phyloP scores from a whole-genome alignment of 2,888 invertebrate species.

The Cheilosia soror region DNA sequence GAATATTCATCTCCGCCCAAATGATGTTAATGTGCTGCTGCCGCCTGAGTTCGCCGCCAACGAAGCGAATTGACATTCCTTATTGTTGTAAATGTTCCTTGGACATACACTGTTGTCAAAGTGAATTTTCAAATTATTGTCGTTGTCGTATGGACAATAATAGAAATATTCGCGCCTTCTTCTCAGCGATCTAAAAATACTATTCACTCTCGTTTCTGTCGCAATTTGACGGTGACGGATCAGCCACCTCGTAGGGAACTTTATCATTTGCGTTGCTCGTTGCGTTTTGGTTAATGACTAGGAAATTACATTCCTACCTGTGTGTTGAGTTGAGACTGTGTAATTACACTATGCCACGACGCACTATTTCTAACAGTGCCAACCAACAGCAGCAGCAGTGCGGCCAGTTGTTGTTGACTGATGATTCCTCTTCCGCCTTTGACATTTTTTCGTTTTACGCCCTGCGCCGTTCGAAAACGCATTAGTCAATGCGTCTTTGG shows the following conservation, averaged over 20 bases:
- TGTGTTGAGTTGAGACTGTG: not conserved
- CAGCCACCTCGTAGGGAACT: slow-evolving; percentile 70
- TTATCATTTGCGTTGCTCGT: slow-evolving; percentile 23
- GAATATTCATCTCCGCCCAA: slow-evolving; percentile 57
- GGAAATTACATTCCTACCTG: slow-evolving; percentile 53
- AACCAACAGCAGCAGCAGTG: not conserved
- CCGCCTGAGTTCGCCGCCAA: slow-evolving; percentile 48
- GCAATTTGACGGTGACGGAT: slow-evolving; percentile 58
- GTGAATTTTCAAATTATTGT: slow-evolving; percentile 34
- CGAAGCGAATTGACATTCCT: slow-evolving; percentile 58
- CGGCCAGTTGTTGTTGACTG: slow-evolving; percentile 53
- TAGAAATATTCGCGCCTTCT: slow-evolving; percentile 26
- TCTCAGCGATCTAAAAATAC: slow-evolving; percentile 52
- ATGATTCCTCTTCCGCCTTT: slow-evolving; percentile 69
- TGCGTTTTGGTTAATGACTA: slow-evolving; percentile 35
- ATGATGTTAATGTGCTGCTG: slow-evolving; percentile 28
- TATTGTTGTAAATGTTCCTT: slow-evolving; percentile 44
- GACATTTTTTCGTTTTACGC: slow-evolving; percentile 30
- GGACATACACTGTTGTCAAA: slow-evolving; percentile 13
- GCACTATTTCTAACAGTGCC: slow-evolving; percentile 19
- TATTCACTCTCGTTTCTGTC: slow-evolving; percentile 48
- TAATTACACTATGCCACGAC: slow-evolving; percentile 18
- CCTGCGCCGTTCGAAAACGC: slow-evolving; percentile 12
- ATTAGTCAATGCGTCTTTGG: slow-evolving; percentile 7
- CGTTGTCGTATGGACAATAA: slow-evolving; percentile 45